Conservation (phyloP, 2,888 invertebrate species). For the Bembecia ichneumoniformis region DNA sequence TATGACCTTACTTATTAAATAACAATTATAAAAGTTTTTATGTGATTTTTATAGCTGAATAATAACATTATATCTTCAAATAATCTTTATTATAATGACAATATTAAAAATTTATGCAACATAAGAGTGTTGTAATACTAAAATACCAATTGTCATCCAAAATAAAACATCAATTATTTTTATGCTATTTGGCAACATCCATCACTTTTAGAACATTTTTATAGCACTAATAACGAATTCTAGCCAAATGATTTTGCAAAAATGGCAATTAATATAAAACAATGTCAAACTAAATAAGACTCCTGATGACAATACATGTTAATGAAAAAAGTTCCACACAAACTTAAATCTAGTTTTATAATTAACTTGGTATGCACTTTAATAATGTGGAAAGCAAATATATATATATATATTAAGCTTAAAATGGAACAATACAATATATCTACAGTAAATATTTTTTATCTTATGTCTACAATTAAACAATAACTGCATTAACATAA, state of each 20-base stretch:
- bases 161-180: no score
- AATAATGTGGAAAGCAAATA: neutral
- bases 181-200: no score
- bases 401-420: neutral
- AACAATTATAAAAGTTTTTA: constrained; percentile 6
- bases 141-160: no score
- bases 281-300: neutral
- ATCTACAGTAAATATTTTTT: constrained; percentile 9
- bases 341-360: neutral
- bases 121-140: no score
- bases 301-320: neutral
- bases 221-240: no score
- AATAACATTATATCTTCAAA: no score
- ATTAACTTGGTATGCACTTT: neutral
- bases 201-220: no score
- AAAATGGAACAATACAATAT: neutral
- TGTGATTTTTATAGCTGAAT: no score
- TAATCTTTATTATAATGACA: no score
- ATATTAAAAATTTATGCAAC: no score
- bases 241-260: no score
- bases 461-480: constrained; percentile 17
- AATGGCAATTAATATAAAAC: no score
- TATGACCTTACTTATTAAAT: constrained; percentile 21
- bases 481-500: constrained; percentile 46
- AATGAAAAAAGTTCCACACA: neutral